These are phyloP conservation scores for Lytechinus pictus DNA, from an alignment of 35 echinoderm and acorn worm species.

Conservation along the genomic window DNA sequence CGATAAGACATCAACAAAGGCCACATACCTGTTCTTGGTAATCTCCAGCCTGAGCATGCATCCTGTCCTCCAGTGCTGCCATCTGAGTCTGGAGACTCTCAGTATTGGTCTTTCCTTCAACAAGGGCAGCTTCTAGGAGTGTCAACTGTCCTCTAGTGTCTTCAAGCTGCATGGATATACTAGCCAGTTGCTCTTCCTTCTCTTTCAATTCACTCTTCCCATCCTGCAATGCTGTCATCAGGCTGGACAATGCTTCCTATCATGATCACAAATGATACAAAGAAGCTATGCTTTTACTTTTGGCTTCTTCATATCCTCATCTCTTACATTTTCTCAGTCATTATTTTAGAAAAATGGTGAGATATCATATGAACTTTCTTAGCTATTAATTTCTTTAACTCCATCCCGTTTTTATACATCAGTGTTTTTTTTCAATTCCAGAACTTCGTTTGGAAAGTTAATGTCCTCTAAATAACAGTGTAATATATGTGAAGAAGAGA, in stretches of 20 bases:
- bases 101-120: not conserved
- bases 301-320: too few relatives aligned
- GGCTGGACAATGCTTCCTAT: constrained; percentile 63
- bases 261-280: not conserved
- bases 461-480: too few relatives aligned
- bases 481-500: too few relatives aligned
- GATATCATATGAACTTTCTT: too few relatives aligned
- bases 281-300: too few relatives aligned
- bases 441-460: too few relatives aligned
- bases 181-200: constrained; percentile 30
- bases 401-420: too few relatives aligned
- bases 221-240: constrained; percentile 47
- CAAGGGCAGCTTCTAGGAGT: not conserved
- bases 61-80: constrained; percentile 16
- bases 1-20: not conserved
- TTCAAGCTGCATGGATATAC: not conserved
- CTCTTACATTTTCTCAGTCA: too few relatives aligned
- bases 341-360: too few relatives aligned
- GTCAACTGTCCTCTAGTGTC: constrained; percentile 38
- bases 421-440: too few relatives aligned
- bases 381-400: too few relatives aligned
- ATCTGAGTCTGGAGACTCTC: constrained; percentile 34
- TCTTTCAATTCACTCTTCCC: not conserved
- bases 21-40: constrained; percentile 44
- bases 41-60: not conserved